Evolutionary conservation across 2,797 vertebrate species (phyloP), one percentile per base, ranked within the genome.

Genomic region (Sebastes matsubarae): DNA sequence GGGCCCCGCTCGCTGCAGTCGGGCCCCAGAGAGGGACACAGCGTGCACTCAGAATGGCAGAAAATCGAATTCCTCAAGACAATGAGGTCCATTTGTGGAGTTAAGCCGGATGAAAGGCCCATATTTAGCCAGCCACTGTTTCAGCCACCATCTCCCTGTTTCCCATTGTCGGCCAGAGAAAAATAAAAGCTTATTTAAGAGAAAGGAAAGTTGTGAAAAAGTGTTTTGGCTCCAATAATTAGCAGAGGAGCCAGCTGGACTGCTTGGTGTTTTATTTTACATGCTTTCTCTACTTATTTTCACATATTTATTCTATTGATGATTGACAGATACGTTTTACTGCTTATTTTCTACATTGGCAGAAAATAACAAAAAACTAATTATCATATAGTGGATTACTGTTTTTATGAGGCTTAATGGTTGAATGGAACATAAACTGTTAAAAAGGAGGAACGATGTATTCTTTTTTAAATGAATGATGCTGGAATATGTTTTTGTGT

Each of bases 31-130:
- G 94, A 92, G 88, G 83, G 89, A 90, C 90, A 88, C 89, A 84
- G 87, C 68, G 63, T 79, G 89, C 90, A 89, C 68, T 42, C 86
- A 84, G 85, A 93, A 95, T 86, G 91, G 92, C 93, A 94, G 92
- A 92, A 95, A 95, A 96, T 95, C 89, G 77, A 93, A 95, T 96
- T 95, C 89, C 93, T 94, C 90, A 79, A 95, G 93, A 96, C 94
- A 96, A 95, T 95, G 93, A 96, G 93, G 92, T 93, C 93, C 92
- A 95, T 96, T 96, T 96, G 93, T 92, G 89, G 88, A 90, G 94
- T 95, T 94, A 91, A 92, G 90, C 94, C 63, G 87, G 90, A 95
- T 95, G 92, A 95, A 96, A 95, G 90, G 79, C 88, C 89, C 90
- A 89, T 87, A 91, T 94, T 95, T 93, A 94, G 86, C 89, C 65